phyloP scores from a whole-genome alignment of 2,113 vertebrate genomes.

The Oriolus oriolus region DNA sequence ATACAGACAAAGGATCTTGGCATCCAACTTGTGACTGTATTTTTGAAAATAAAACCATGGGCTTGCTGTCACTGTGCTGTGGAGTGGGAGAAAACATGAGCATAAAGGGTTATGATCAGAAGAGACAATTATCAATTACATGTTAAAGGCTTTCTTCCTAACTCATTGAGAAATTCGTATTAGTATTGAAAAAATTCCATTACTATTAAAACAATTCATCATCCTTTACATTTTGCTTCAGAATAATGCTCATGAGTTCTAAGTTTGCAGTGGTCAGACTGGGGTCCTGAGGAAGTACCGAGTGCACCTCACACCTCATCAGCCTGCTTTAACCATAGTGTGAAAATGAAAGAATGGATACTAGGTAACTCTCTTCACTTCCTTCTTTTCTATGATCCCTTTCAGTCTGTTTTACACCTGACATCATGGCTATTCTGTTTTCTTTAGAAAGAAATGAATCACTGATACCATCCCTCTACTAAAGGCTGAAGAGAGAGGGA shows the following conservation, averaged over 20 bases:
- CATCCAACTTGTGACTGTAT: background rate
- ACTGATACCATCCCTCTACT: background rate
- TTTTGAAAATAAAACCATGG: background rate
- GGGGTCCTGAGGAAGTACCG: background rate
- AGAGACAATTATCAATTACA: background rate
- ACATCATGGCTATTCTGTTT: background rate
- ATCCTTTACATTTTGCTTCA: background rate
- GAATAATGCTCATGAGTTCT: background rate
- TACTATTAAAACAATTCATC: background rate
- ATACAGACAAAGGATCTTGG: background rate
- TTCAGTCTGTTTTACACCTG: background rate
- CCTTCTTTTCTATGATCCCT: background rate
- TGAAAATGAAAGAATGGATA: background rate
- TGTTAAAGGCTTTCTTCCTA: background rate
- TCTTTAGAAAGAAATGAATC: conserved; percentile 1
- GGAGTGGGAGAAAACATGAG: background rate
- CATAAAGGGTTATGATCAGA: background rate
- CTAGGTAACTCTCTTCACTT: background rate
- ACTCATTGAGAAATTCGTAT: background rate
- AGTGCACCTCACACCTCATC: background rate
- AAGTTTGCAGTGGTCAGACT: background rate
- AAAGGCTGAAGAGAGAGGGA: background rate
- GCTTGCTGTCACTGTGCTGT: background rate
- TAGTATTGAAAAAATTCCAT: background rate
- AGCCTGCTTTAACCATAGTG: background rate